Percentiles rank a stretch among this genome's conserved stretches.
Conservation (phyloP, 2,888 invertebrate species). For the Hypomecis atomaria region DNA sequence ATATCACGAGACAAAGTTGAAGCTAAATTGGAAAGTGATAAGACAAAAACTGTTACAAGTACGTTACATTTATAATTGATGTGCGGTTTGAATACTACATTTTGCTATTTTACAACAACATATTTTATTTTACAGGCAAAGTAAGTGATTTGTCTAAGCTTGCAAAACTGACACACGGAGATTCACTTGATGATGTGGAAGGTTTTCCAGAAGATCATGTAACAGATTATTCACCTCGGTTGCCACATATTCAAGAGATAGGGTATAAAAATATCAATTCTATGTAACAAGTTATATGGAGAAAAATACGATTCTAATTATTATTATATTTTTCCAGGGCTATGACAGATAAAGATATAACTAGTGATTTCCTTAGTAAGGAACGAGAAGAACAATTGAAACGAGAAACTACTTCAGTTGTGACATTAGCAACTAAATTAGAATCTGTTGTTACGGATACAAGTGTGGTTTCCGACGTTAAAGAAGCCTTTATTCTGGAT, state of each 20-base stretch:
- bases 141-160: conserved; percentile 59
- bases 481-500: not conserved
- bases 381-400: conserved; percentile 73
- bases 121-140: conserved; percentile 54
- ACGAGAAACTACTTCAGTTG: conserved; percentile 54
- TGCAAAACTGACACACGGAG: conserved; percentile 73
- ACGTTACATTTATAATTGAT: conserved; percentile 24
- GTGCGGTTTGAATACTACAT: not conserved
- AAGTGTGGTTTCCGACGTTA: not conserved
- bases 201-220: conserved; percentile 81
- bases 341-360: conserved; percentile 61
- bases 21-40: conserved; percentile 61
- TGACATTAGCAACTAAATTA: conserved; percentile 6
- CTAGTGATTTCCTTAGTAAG: conserved; percentile 64
- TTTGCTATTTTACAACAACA: too few species aligned
- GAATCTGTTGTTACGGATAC: not conserved
- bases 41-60: conserved; percentile 56
- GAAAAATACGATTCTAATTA: not conserved
- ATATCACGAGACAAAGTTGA: conserved; percentile 64
- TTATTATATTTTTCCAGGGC: conserved; percentile 51
- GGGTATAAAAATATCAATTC: conserved; percentile 58
- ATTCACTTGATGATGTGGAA: conserved; percentile 82
- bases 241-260: conserved; percentile 79
- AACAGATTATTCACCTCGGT: conserved; percentile 71
- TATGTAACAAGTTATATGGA: too few species aligned